Conservation (phyloP, 2,113 vertebrate genomes). For the Hemiscyllium ocellatum region DNA sequence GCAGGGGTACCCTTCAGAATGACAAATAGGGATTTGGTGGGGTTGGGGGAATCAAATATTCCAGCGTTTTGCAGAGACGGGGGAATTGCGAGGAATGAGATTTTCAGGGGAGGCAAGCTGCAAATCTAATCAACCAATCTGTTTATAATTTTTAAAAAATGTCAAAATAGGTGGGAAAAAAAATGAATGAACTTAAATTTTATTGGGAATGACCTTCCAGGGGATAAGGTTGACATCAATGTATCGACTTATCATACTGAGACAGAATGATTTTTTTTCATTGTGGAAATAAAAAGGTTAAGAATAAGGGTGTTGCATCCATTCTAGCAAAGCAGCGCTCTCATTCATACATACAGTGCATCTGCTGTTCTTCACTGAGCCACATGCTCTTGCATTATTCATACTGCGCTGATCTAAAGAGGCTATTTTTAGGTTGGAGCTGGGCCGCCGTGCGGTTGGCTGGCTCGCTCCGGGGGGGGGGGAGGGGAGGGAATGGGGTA, state of each 20-base stretch:
- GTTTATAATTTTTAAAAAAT: background rate
- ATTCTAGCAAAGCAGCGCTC: background rate
- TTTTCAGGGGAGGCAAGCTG: background rate
- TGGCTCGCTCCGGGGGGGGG: background rate
- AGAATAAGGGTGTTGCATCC: background rate
- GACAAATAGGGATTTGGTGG: background rate
- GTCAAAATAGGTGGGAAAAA: background rate
- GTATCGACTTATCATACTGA: background rate
- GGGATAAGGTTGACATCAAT: too few species aligned
- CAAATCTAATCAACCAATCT: background rate
- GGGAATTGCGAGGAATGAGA: background rate
- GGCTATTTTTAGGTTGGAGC: conserved; percentile 31
- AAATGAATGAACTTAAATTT: background rate
- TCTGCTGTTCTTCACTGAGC: conserved; percentile 16
- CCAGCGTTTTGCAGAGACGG: background rate
- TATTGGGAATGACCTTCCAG: background rate
- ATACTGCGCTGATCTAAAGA: conserved; percentile 29
- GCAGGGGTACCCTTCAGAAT: background rate
- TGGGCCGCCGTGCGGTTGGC: background rate
- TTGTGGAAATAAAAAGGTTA: background rate
- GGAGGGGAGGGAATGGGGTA: background rate
- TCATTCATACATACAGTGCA: conserved; percentile 12
- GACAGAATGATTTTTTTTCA: background rate
- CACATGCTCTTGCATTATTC: conserved; percentile 32
- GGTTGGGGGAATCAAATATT: too few species aligned